A percentile compares a stretch with the other conserved stretches of the same genome.
These are phyloP conservation scores for Thyatira batis DNA, from an alignment of 2,888 invertebrate genomes.

Conservation along the genomic window DNA sequence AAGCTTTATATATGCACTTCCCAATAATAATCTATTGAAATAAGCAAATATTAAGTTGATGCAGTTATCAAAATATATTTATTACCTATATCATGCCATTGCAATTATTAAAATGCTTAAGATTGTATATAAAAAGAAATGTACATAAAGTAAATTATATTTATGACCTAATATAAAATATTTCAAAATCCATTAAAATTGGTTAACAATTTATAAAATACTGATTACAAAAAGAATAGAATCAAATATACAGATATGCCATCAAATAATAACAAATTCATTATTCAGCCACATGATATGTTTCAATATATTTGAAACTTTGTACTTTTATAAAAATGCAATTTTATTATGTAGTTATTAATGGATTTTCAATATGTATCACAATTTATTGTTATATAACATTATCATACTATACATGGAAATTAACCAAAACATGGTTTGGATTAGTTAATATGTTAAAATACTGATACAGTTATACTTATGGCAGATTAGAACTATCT, in stretches of 20 bases:
- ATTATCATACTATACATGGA: constrained; percentile 7
- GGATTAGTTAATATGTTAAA: constrained; percentile 23
- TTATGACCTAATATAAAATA: not conserved
- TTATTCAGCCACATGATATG: constrained; percentile 44
- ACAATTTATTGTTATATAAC: not conserved
- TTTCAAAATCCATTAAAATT: not conserved
- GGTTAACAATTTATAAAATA: not conserved
- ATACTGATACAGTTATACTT: constrained; percentile 26
- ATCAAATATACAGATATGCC: constrained; percentile 21
- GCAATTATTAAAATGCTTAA: not conserved
- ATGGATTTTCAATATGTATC: constrained; percentile 11
- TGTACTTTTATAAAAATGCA: constrained; percentile 39
- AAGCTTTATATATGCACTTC: constrained; percentile 26
- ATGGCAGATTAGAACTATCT: constrained; percentile 26
- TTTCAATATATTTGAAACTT: constrained; percentile 43
- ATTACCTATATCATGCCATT: too few relatives aligned
- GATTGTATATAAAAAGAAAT: not conserved
- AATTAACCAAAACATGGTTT: constrained; percentile 2
- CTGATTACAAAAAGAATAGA: not conserved
- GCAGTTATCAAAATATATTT: not conserved
- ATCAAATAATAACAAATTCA: constrained; percentile 20
- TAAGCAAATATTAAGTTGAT: constrained; percentile 14
- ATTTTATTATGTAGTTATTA: constrained; percentile 9
- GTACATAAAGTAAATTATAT: not conserved
- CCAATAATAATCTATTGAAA: constrained; percentile 11